Conservation (phyloP, 1,140 invertebrate species). For the Magallana angulata region DNA sequence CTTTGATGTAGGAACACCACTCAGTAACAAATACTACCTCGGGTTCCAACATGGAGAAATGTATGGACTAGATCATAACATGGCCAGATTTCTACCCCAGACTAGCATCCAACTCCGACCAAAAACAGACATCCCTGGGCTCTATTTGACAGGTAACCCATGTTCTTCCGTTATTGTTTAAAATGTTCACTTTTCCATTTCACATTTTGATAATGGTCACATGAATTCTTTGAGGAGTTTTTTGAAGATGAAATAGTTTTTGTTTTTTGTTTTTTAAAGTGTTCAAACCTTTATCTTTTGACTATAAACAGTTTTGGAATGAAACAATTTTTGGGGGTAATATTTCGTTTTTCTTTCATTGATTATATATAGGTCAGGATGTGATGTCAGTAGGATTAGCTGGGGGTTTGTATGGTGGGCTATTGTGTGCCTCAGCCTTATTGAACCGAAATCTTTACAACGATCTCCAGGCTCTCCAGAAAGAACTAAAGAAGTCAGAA, state of each 20-base stretch:
- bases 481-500: constrained; percentile 60
- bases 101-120: constrained; percentile 73
- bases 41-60: constrained; percentile 77
- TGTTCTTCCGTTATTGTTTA: background rate
- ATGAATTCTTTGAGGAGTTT: too few relatives aligned
- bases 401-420: constrained; percentile 76
- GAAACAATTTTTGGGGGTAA: too few relatives aligned
- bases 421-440: constrained; percentile 74
- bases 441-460: constrained; percentile 76
- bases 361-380: constrained; percentile 77
- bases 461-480: constrained; percentile 71
- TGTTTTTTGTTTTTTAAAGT: too few relatives aligned
- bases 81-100: constrained; percentile 71
- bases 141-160: constrained; percentile 72
- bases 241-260: too few relatives aligned
- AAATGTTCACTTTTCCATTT: too few relatives aligned
- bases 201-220: too few relatives aligned
- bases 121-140: constrained; percentile 78
- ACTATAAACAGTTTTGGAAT: too few relatives aligned
- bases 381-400: constrained; percentile 77
- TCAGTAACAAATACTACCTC: constrained; percentile 79
- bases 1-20: constrained; percentile 77
- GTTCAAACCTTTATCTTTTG: too few relatives aligned
- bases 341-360: too few relatives aligned
- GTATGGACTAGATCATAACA: constrained; percentile 78